These are phyloP conservation scores for Petrocephalus zakoni DNA, from an alignment of 2,113 vertebrate species.

Conservation along the genomic window DNA sequence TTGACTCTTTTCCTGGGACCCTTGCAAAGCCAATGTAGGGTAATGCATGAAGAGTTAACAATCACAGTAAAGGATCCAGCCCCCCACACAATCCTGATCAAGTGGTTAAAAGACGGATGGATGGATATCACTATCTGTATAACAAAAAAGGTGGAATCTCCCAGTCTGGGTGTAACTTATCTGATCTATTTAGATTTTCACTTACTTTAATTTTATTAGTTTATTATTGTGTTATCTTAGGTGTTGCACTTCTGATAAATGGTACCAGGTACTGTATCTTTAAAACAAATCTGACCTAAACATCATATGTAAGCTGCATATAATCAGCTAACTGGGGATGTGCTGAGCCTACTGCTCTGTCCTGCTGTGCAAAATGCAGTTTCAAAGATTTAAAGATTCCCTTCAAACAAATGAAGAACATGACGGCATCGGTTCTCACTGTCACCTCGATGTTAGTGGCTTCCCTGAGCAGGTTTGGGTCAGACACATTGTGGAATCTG, in stretches of 20 bases:
- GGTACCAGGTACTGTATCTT: neutral
- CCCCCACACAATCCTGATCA: neutral
- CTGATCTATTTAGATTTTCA: neutral
- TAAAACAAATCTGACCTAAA: neutral
- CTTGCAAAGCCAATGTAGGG: neutral
- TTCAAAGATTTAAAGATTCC: neutral
- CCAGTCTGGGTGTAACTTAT: neutral
- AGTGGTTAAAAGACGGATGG: neutral
- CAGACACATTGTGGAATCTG: neutral
- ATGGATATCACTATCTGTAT: neutral
- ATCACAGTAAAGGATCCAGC: neutral
- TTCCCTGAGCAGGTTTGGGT: neutral
- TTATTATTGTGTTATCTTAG: no score
- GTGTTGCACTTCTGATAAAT: no score
- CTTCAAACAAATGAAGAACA: neutral
- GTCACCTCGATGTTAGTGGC: neutral
- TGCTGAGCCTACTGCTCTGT: neutral
- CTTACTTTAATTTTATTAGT: no score
- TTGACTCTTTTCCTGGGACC: neutral
- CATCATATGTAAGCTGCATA: neutral
- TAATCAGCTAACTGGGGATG: neutral
- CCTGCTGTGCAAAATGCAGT: neutral
- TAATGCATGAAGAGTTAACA: neutral
- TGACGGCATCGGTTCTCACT: neutral
- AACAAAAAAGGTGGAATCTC: neutral